phyloP scores from a whole-genome alignment of 2,888 invertebrate genomes.

The Spodoptera exigua region DNA sequence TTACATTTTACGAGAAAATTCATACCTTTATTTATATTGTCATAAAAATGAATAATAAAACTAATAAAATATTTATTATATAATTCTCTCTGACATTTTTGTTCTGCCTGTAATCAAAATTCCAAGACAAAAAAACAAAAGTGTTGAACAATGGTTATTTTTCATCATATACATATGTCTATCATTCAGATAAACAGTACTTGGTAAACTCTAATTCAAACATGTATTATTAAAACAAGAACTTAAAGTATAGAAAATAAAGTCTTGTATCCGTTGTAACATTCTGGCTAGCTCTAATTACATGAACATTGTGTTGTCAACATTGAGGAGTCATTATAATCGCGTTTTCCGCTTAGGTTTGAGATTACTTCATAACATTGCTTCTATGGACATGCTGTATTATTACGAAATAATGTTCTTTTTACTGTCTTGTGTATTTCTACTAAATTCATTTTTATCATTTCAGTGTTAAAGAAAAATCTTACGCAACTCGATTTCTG shows the following conservation, averaged over 20 bases:
- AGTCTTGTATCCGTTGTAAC: conserved; percentile 5
- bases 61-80: no score
- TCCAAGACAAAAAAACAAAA: no score
- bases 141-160: no score
- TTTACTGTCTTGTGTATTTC: background rate
- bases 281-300: conserved; percentile 24
- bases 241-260: background rate
- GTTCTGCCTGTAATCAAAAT: no score
- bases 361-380: conserved; percentile 4
- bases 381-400: conserved; percentile 12
- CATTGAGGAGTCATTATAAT: conserved; percentile 18
- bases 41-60: no score
- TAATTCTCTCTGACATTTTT: no score
- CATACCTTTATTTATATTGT: no score
- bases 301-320: conserved; percentile 31
- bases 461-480: no score
- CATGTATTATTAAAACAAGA: background rate
- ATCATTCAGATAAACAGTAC: no score
- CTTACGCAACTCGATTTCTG: no score
- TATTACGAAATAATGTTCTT: conserved; percentile 15
- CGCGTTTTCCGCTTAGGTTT: conserved; percentile 14
- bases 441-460: background rate
- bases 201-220: background rate
- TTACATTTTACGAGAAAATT: no score
- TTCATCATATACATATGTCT: no score